Percentiles rank a stretch among this genome's conserved stretches.
Conservation (phyloP, 2,888 invertebrate genomes). For the Drosophila macrothrix region DNA sequence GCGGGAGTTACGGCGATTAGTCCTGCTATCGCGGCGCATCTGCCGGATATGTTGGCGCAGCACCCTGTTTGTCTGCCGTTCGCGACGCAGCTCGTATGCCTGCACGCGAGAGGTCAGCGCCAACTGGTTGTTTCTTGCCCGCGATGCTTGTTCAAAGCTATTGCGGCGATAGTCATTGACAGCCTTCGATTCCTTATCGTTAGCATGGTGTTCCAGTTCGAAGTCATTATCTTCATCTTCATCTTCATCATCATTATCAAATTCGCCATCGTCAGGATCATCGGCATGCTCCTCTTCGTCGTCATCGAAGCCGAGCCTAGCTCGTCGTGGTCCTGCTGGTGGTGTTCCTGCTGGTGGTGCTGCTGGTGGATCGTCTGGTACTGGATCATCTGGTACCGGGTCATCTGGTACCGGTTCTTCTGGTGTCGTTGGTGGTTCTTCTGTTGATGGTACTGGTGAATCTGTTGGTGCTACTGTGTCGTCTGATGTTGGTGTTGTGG, state of each 20-base stretch:
- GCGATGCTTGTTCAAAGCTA: slow-evolving; percentile 11
- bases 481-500: too few relatives aligned
- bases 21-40: not conserved
- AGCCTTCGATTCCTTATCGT: slow-evolving; percentile 9
- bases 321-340: too few relatives aligned
- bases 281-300: slow-evolving; percentile 14
- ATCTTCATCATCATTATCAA: slow-evolving; percentile 25
- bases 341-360: too few relatives aligned
- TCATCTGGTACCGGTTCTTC: too few relatives aligned
- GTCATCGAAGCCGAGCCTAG: not conserved
- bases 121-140: not conserved
- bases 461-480: fast-evolving
- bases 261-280: slow-evolving; percentile 11
- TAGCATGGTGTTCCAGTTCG: not conserved
- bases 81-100: slow-evolving; percentile 57
- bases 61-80: slow-evolving; percentile 50
- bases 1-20: not conserved
- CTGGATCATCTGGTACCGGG: too few relatives aligned
- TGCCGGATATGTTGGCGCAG: slow-evolving; percentile 37
- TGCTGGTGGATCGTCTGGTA: fast-evolving
- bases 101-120: slow-evolving; percentile 6
- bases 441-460: fast-evolving
- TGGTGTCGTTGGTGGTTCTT: too few relatives aligned
- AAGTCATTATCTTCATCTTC: slow-evolving; percentile 20
- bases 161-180: not conserved